These are phyloP conservation scores for Alcedo quadribrachys DNA, from an alignment of 2,797 vertebrate species.

Conservation along the genomic window DNA sequence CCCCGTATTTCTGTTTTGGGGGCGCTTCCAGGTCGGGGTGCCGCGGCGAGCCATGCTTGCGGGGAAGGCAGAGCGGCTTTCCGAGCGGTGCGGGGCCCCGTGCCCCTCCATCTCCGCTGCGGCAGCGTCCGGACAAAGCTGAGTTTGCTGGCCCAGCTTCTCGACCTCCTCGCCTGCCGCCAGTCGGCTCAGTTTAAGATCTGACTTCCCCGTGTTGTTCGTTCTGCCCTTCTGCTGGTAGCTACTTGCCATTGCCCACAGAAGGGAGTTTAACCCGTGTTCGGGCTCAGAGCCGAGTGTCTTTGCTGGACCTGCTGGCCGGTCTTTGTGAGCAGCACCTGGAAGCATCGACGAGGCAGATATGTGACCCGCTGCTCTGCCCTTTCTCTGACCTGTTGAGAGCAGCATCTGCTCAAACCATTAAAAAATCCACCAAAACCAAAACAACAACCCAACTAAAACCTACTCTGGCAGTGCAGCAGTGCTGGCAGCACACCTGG, in stretches of 20 bases:
- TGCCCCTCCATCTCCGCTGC: neutral
- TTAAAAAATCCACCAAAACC: neutral
- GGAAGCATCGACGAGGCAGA: neutral
- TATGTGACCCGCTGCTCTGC: neutral
- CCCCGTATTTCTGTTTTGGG: no score
- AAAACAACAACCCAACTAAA: no score
- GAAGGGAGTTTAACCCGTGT: neutral
- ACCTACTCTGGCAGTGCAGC: neutral
- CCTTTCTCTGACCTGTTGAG: neutral
- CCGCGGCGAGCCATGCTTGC: rapidly evolving
- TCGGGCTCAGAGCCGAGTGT: neutral
- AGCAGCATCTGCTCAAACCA: neutral
- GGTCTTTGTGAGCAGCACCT: rapidly evolving
- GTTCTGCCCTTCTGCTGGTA: neutral
- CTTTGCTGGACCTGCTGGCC: neutral
- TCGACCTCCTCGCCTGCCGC: neutral
- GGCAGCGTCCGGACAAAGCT: neutral
- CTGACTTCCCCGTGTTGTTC: neutral
- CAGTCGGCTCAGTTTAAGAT: rapidly evolving
- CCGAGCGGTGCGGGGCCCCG: rapidly evolving
- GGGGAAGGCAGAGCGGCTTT: neutral
- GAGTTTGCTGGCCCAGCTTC: neutral
- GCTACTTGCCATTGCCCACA: neutral
- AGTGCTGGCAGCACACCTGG: neutral
- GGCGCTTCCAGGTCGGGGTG: neutral